phyloP scores from a whole-genome alignment of 1,140 invertebrate species.

The Heliothis virescens region DNA sequence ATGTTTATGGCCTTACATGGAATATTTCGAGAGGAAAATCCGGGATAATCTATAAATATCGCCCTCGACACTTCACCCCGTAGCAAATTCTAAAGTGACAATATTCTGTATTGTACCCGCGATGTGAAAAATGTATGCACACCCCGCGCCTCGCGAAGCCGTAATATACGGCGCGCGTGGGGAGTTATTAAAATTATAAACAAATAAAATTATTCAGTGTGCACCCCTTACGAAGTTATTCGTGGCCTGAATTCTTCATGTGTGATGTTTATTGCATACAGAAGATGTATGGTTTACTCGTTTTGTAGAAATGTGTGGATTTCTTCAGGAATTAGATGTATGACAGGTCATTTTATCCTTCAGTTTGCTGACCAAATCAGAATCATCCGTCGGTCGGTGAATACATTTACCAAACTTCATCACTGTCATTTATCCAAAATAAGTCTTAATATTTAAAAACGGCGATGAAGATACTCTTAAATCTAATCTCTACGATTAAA shows the following conservation, averaged over 20 bases:
- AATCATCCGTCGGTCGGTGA: no score
- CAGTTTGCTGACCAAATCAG: no score
- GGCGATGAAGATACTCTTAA: neutral
- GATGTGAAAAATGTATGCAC: constrained; percentile 80
- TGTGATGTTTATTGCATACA: constrained; percentile 57
- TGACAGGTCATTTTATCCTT: neutral
- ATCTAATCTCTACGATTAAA: neutral
- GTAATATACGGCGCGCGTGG: constrained; percentile 68
- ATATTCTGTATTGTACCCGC: constrained; percentile 79
- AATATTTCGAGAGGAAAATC: constrained; percentile 76
- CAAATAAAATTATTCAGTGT: constrained; percentile 84
- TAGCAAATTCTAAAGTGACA: constrained; percentile 81
- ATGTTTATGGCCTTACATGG: constrained; percentile 68
- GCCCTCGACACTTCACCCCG: constrained; percentile 66
- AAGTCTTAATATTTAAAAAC: no score
- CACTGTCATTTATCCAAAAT: no score
- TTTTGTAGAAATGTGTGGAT: constrained; percentile 22
- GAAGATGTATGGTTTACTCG: constrained; percentile 33
- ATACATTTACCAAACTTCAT: no score
- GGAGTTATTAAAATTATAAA: constrained; percentile 86
- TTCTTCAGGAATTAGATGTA: neutral
- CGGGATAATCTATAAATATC: constrained; percentile 82
- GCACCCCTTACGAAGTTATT: constrained; percentile 66
- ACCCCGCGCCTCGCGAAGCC: constrained; percentile 56
- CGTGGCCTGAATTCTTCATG: constrained; percentile 72